These are phyloP conservation scores for Eurytoma adleriae DNA, from an alignment of 2,888 invertebrate genomes.

Conservation along the genomic window DNA sequence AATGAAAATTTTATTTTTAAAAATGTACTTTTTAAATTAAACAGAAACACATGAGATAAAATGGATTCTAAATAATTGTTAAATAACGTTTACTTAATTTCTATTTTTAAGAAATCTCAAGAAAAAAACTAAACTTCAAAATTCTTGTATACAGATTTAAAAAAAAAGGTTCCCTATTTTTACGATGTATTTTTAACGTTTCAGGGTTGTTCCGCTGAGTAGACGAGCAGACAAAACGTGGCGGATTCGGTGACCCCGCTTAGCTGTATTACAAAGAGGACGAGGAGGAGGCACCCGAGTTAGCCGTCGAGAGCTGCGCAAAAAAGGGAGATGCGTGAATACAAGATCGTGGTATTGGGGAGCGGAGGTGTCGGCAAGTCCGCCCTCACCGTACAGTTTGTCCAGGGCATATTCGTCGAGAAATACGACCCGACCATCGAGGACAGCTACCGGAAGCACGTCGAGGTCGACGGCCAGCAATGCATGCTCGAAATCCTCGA, in stretches of 20 bases:
- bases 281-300: constrained; percentile 53
- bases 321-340: constrained; percentile 91
- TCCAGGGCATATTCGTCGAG: constrained; percentile 99
- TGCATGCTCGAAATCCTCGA: constrained; percentile 99
- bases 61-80: too few species aligned
- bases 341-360: constrained; percentile 99
- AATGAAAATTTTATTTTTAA: too few species aligned
- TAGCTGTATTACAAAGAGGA: constrained; percentile 68
- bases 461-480: constrained; percentile 99
- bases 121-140: too few species aligned
- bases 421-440: constrained; percentile 99
- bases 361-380: constrained; percentile 99
- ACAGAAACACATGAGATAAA: too few species aligned
- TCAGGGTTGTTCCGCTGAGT: constrained; percentile 69
- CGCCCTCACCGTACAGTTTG: constrained; percentile 97
- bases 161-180: too few species aligned
- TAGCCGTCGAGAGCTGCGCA: neutral
- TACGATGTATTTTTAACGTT: constrained; percentile 49
- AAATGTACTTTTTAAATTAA: too few species aligned
- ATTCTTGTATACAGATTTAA: too few species aligned
- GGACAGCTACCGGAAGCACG: constrained; percentile 99
- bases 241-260: constrained; percentile 73
- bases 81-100: too few species aligned
- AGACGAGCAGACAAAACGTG: constrained; percentile 71
- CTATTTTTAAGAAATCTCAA: too few species aligned